Evolutionary conservation across 2,888 invertebrate species (phyloP).

Genomic region (Hypercompe scribonia): DNA sequence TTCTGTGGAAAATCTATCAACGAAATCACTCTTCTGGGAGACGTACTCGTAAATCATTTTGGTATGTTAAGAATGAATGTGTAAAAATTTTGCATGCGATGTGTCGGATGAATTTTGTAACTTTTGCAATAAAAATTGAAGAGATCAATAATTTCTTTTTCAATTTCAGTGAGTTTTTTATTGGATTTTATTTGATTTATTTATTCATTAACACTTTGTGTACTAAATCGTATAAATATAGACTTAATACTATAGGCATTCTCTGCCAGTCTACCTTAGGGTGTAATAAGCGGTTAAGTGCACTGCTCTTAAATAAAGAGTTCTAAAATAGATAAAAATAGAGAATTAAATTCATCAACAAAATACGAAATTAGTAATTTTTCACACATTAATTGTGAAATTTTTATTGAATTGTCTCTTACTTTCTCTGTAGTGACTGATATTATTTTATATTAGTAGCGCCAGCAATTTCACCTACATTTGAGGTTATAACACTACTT

Average conservation of each 20-base stretch:
- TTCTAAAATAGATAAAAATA: not conserved
- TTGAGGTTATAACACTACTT: not conserved
- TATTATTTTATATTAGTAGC: too few relatives aligned
- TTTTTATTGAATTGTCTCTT: not conserved
- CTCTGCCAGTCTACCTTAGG: too few relatives aligned
- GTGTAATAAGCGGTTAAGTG: too few relatives aligned
- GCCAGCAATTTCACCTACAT: not conserved
- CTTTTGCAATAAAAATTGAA: not conserved
- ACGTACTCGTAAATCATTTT: slow-evolving; percentile 40
- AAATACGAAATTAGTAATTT: not conserved
- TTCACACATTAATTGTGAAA: not conserved
- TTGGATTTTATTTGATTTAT: not conserved
- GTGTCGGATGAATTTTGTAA: not conserved
- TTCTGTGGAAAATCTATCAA: slow-evolving; percentile 64
- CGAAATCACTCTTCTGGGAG: slow-evolving; percentile 58
- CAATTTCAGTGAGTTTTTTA: not conserved
- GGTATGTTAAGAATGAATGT: slow-evolving; percentile 17
- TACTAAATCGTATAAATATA: not conserved
- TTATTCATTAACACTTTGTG: not conserved
- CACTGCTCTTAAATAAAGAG: not conserved
- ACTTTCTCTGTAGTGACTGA: not conserved
- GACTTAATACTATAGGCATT: too few relatives aligned
- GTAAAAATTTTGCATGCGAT: slow-evolving; percentile 12
- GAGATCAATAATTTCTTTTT: not conserved
- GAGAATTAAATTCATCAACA: not conserved